Conservation (phyloP, 2,113 vertebrate species). For the human (Homo sapiens) region DNA sequence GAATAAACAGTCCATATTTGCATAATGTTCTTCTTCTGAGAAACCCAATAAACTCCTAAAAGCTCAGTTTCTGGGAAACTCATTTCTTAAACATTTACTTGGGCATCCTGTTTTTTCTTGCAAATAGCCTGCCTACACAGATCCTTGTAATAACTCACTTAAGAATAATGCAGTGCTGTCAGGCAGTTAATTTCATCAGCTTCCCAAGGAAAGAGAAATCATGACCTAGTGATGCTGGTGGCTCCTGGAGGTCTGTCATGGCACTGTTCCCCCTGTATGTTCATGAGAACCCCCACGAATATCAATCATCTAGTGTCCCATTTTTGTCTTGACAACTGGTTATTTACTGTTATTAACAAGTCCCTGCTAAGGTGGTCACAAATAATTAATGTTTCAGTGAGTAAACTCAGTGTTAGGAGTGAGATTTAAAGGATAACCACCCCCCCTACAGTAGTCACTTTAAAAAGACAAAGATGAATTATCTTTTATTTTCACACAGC, state of each 20-base stretch:
- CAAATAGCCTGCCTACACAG: background rate
- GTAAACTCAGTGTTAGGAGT: background rate
- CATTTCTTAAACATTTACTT: constrained; percentile 48
- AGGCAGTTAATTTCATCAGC: constrained; percentile 35
- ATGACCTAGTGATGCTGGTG: background rate
- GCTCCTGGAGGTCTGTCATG: background rate
- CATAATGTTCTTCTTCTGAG: constrained; percentile 59
- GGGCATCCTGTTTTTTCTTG: constrained; percentile 26
- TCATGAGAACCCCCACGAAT: background rate
- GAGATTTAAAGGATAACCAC: background rate
- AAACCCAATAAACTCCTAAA: constrained; percentile 45
- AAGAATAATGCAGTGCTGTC: constrained; percentile 40
- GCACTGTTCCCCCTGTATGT: background rate
- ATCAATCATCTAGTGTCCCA: background rate
- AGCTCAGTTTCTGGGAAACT: constrained; percentile 63
- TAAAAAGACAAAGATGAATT: constrained; percentile 47
- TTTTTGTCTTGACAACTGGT: background rate
- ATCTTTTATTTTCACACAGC: constrained; percentile 1
- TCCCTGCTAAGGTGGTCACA: background rate
- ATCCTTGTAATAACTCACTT: constrained; percentile 40
- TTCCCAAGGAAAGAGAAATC: constrained; percentile 15
- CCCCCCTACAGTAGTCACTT: background rate
- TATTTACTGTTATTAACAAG: background rate
- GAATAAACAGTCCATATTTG: constrained; percentile 50
- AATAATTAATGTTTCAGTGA: background rate